Evolutionary conservation across 2,888 invertebrate genomes (phyloP), one percentile per base, ranked within the genome.

Genomic region (Diploptera punctata): DNA sequence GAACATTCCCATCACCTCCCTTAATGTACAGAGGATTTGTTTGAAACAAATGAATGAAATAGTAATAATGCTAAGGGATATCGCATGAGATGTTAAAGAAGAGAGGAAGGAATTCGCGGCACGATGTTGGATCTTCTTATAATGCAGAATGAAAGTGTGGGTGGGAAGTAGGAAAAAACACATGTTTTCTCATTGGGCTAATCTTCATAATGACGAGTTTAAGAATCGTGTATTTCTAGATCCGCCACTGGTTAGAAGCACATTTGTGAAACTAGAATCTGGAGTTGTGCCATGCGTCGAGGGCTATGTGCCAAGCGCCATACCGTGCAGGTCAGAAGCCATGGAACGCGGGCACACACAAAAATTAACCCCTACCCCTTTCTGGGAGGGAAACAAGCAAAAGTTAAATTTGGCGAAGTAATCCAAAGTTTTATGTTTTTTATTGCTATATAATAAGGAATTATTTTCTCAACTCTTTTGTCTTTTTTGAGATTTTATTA

Each of bases 281-380:
- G 65, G 65, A 44, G 29, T 26, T 44, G 26, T 65, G 65, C 65
- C 65, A 65, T 29, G 44, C 44, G 24, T 54, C 24, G 54, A 47
- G 26, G 19, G 47, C 44, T 26, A 26, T 13, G 57, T 65, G 65
- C 65, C 65, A 65, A 65, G 47, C 16, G 24, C 47, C 65, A 65
- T 65, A 65, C 65, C 65, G 65, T 65, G 65, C 47, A 43, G 65
- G 65, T 65, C 65, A 65, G 44, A 47, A 24, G 38, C 18, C 60
- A 60, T 60, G 29, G 60, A 38, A 61, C 38, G 65, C 31, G 31
- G 60, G 10, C 16, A 18, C 47, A 7, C 44, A 65, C 33, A 65
- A 65, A 65, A 65, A 47, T 65, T 65, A 65, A 65, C 65, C 44
- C 18, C 26, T 61, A 33, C 38, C 38, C 38, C 61, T 21, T 33